Evolutionary conservation across 1,140 invertebrate species (phyloP).

Genomic region (Chymomyza costata): DNA sequence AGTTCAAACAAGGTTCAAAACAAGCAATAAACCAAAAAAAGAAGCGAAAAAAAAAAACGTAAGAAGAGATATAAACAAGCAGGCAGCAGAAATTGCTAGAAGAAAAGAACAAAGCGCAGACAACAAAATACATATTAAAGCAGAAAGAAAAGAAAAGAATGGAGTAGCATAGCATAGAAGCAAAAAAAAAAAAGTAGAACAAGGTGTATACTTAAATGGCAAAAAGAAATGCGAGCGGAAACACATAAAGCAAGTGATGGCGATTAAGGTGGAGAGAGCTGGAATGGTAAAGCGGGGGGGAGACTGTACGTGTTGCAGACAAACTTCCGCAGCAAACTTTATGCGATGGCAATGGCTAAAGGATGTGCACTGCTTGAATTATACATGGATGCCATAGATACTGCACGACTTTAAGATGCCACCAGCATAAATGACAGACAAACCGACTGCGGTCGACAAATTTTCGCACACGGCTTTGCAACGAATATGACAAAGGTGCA

Average conservation of each 20-base stretch:
- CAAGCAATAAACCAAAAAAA: constrained; percentile 59
- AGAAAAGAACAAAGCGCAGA: constrained; percentile 45
- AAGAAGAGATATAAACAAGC: constrained; percentile 61
- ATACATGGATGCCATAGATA: constrained; percentile 29
- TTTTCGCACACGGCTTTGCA: too few relatives aligned
- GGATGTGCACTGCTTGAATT: constrained; percentile 49
- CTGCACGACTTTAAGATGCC: too few relatives aligned
- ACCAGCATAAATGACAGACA: too few relatives aligned
- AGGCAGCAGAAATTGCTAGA: constrained; percentile 25
- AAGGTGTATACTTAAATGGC: constrained; percentile 58
- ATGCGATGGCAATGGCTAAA: constrained; percentile 49
- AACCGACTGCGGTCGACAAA: constrained; percentile 44
- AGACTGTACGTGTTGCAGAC: constrained; percentile 43
- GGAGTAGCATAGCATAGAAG: background rate
- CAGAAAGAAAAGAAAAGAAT: constrained; percentile 26
- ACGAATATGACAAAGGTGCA: too few relatives aligned
- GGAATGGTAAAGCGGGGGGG: background rate
- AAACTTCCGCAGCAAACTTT: constrained; percentile 55
- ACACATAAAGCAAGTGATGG: constrained; percentile 45
- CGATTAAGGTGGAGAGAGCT: constrained; percentile 3
- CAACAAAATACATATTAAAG: too few relatives aligned
- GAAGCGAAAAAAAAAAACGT: constrained; percentile 31
- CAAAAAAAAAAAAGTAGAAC: constrained; percentile 18
- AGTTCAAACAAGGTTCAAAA: constrained; percentile 67
- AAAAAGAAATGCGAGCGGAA: constrained; percentile 62